These are phyloP conservation scores for Montipora capitata DNA, from an alignment of 92 coral and sea anemone genomes.

Conservation along the genomic window DNA sequence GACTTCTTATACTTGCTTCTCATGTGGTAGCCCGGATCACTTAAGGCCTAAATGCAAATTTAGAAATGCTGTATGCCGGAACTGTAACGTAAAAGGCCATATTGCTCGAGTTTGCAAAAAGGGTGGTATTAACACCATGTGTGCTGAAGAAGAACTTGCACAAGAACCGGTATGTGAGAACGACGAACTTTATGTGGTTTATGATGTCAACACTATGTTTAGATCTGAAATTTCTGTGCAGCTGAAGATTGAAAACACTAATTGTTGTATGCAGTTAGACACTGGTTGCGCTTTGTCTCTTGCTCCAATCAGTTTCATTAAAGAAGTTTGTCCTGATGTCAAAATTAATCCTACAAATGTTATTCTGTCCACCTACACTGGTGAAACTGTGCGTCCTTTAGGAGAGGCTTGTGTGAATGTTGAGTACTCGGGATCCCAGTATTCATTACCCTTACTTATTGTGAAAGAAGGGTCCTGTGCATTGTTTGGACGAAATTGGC, in stretches of 20 bases:
- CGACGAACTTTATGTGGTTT: too few relatives aligned
- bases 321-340: slow-evolving; percentile 29
- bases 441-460: too few relatives aligned
- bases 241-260: slow-evolving; percentile 52
- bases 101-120: slow-evolving; percentile 29
- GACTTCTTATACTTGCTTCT: too few relatives aligned
- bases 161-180: slow-evolving; percentile 23
- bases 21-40: too few relatives aligned
- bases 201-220: slow-evolving; percentile 46
- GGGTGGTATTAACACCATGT: slow-evolving; percentile 19
- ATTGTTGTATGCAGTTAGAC: slow-evolving; percentile 70
- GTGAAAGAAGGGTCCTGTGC: slow-evolving; percentile 50
- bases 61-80: too few relatives aligned
- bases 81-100: too few relatives aligned
- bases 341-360: slow-evolving; percentile 66
- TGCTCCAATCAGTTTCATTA: slow-evolving; percentile 13
- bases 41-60: too few relatives aligned
- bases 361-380: slow-evolving; percentile 27
- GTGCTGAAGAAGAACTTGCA: neutral
- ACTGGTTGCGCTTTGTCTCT: slow-evolving; percentile 13
- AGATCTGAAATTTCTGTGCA: slow-evolving; percentile 19
- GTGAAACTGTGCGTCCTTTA: too few relatives aligned
- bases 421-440: slow-evolving; percentile 55
- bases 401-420: slow-evolving; percentile 69
- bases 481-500: slow-evolving; percentile 34